Conservation (phyloP, 1,140 invertebrate genomes). For the Apis florea region DNA sequence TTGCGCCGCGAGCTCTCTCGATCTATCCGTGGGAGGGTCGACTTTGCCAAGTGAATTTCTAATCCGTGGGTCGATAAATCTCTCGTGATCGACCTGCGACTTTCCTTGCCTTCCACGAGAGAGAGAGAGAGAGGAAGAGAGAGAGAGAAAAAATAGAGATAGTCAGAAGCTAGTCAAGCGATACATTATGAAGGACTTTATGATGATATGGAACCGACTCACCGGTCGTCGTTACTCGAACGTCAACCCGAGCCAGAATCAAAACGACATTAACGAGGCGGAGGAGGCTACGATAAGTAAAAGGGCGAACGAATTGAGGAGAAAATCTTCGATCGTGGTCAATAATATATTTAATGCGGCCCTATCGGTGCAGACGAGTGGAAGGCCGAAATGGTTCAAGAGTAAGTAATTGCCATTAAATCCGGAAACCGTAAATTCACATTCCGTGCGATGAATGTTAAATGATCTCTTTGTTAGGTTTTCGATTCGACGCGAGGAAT, state of each 20-base stretch:
- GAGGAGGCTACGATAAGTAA: constrained; percentile 69
- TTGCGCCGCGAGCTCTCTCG: no score
- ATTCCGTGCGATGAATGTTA: not conserved
- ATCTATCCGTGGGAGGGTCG: no score
- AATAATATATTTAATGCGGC: constrained; percentile 81
- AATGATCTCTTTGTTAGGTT: not conserved
- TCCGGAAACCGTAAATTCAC: not conserved
- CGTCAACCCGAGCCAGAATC: constrained; percentile 74
- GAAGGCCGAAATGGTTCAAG: constrained; percentile 76
- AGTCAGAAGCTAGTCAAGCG: not conserved
- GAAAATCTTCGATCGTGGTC: constrained; percentile 80
- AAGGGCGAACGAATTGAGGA: constrained; percentile 66
- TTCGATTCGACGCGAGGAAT: not conserved
- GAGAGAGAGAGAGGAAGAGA: no score
- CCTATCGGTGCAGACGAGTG: constrained; percentile 74
- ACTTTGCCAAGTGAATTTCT: no score
- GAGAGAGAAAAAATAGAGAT: no score
- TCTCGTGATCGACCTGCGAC: no score
- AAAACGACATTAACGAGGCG: constrained; percentile 69
- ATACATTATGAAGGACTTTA: constrained; percentile 81
- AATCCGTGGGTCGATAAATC: no score
- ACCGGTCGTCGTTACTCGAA: constrained; percentile 78
- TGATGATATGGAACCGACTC: constrained; percentile 81
- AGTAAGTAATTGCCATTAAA: constrained; percentile 76
- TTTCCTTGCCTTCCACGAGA: no score